Base-by-base conservation (phyloP, 2,797 vertebrate species). In the Myiotriccus ornatus region DNA sequence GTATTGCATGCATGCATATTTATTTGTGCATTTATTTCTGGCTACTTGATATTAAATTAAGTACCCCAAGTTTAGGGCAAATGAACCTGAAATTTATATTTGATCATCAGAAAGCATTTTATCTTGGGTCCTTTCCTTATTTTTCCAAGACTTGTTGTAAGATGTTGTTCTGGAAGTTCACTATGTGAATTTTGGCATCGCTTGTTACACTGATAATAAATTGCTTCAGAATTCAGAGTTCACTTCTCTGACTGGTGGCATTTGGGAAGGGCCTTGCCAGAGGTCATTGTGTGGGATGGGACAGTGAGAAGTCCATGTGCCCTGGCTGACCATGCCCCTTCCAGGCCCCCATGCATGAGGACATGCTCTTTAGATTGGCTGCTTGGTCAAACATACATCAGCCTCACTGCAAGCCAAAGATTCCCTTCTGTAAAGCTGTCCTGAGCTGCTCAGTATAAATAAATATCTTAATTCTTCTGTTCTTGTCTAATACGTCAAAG, bases 321-420 rank as follows among this genome's bases (percentile, higher is more conserved):
- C 57, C 43, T 79, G 35, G 18, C 32, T 44, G 52, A 37, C 30
- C 1, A 1, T 44, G 13, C 6, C 11, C 18, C 70, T 70, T 46
- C 28, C 25, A 41, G 17, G 28, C 5, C 24, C 16, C 24, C 2
- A 0, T 32, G 14, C n/a, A 34, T 47, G 3, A 3, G 32, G 34
- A 63, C 2, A 2, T 19, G 30, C 19, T 47, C 25, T n/a, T 37
- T 49, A 24, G 25, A 12, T 60, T 35, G 46, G 12, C 0, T 0
- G 6, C n/a, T 57, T 68, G 44, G 28, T 28, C 34, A 37, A 32
- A 49, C 15, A 5, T 27, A 14, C 17, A 62, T 34, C 15, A 56
- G n/a, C 21, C 41, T 55, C n/a, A 20, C 22, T 64, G 35, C 35
- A 44, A 69, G 49, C 60, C 57, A 50, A 12, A 49, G 18, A n/a